phyloP scores from a whole-genome alignment of 1,140 invertebrate species.

The Notospermus geniculatus region DNA sequence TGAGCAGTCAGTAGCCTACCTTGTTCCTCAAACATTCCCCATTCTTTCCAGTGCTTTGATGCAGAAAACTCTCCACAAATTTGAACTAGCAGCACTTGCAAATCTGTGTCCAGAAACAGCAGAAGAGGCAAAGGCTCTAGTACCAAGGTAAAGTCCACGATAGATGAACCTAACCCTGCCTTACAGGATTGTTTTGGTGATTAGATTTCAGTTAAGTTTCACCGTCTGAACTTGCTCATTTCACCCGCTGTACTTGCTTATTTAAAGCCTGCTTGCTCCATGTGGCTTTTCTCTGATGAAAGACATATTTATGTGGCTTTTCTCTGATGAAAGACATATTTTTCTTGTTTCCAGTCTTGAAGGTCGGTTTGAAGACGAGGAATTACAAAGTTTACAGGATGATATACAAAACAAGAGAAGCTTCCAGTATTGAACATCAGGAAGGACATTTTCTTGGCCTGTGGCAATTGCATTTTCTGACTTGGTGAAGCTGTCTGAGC shows the following conservation, averaged over 20 bases:
- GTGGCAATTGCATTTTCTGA: no score
- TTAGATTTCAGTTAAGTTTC: no score
- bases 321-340: background rate
- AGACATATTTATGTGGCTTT: background rate
- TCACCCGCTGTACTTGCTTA: no score
- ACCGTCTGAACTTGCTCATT: no score
- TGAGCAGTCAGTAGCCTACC: no score
- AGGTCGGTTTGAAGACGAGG: slow-evolving; percentile 94
- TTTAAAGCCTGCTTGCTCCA: no score
- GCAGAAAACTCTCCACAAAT: slow-evolving; percentile 91
- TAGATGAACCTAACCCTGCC: no score
- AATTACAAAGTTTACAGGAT: slow-evolving; percentile 88
- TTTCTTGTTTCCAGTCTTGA: slow-evolving; percentile 67
- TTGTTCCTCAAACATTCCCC: slow-evolving; percentile 13
- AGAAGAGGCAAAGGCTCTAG: slow-evolving; percentile 95
- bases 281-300: slow-evolving; percentile 1
- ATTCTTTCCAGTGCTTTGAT: slow-evolving; percentile 75
- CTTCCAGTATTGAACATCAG: slow-evolving; percentile 79
- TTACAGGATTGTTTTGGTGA: no score
- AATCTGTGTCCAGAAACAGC: slow-evolving; percentile 97
- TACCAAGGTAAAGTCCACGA: slow-evolving; percentile 71
- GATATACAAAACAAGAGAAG: slow-evolving; percentile 97
- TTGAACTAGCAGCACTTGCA: slow-evolving; percentile 94
- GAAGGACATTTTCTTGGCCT: background rate
- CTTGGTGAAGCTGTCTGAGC: no score